Conservation (phyloP, 2,888 invertebrate genomes). For the Melanargia galathea region DNA sequence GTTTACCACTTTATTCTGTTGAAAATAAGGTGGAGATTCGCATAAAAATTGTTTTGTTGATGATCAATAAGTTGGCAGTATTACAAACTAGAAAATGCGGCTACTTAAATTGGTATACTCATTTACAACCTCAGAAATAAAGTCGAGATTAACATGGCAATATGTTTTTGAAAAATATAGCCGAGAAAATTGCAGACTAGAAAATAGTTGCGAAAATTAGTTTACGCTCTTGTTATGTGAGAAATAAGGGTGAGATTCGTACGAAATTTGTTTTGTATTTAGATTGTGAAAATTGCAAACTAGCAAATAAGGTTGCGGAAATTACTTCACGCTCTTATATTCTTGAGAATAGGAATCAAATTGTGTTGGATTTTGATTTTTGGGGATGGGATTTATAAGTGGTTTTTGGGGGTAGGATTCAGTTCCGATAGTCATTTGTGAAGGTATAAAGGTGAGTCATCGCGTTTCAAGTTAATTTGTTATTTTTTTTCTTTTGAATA, state of each 20-base stretch:
- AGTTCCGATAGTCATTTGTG: conserved; percentile 34
- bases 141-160: background rate
- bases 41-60: background rate
- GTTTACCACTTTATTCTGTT: background rate
- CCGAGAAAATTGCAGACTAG: background rate
- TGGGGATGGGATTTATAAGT: background rate
- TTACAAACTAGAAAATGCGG: conserved; percentile 18
- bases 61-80: conserved; percentile 49
- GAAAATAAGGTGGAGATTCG: conserved; percentile 6
- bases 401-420: conserved; percentile 17
- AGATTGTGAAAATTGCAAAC: background rate
- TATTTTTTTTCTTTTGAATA: background rate
- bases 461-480: conserved; percentile 22
- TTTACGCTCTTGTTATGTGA: background rate
- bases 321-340: conserved; percentile 13
- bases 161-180: background rate
- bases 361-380: background rate
- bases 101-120: background rate
- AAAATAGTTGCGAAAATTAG: background rate
- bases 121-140: conserved; percentile 5
- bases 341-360: background rate
- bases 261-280: background rate
- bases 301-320: background rate
- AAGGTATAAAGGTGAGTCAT: conserved; percentile 31
- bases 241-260: conserved; percentile 10